Base-by-base conservation (phyloP, 2,888 invertebrate genomes). In the Phengaris arion region DNA sequence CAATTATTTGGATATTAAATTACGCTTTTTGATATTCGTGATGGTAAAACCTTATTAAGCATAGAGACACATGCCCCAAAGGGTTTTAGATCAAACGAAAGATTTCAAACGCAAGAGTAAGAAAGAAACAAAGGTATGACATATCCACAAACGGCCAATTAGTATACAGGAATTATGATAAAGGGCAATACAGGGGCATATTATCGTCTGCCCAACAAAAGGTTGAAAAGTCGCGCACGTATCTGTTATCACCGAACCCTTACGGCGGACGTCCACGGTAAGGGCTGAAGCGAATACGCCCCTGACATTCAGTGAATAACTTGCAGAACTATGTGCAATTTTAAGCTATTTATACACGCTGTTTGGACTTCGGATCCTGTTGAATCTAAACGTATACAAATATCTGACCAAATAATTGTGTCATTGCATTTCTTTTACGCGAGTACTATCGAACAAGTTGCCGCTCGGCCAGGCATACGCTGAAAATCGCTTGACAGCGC, bases 211-310 rank as follows among this genome's bases (percentile, higher is more conserved):
- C 79, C 85, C 88, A 85, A 92, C 92, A 92, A 92, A 92, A 92
- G 92, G 92, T 89, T 92, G 91, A 90, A 91, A 92, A 92, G 92
- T 92, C 89, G 88, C 90, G 86, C 87, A 91, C 91, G 91, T 91
- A 90, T 89, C 89, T 85, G 84, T 88, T 91, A 91, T 91, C 91
- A 87, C 82, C 86, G 83, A 87, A 89, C 92, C 92, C 91, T 92
- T 92, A 91, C 91, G 89, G 85, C 86, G 83, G 85, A 87, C 87
- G 89, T 87, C 87, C n/a, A 80, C 84, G 82, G 82, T 74, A 0
- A 76, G 55, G 52, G 55, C 46, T 9, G 69, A n/a, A 69, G 68
- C 68, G 74, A 22, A 70, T 70, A 51, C 51, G 12, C 64, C 22
- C 10, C 45, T 64, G 64, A 59, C 22, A 7, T 48, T 48, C 48